Percentiles rank a stretch among this genome's conserved stretches.
Conservation (phyloP, 2,888 invertebrate genomes). For the Oscheius onirici region DNA sequence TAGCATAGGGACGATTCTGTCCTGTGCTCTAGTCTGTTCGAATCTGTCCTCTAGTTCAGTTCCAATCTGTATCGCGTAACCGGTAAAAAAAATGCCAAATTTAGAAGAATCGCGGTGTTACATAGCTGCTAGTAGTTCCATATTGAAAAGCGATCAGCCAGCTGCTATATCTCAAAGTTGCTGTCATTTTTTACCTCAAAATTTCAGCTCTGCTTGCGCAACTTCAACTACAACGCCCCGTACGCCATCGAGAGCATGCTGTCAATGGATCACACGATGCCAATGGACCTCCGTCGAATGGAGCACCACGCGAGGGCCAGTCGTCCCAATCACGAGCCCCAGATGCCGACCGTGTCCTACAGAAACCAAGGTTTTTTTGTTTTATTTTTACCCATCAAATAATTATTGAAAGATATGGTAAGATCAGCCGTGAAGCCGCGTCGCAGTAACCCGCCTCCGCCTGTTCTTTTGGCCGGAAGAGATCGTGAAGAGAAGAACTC, state of each 20-base stretch:
- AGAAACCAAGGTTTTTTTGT: constrained; percentile 17
- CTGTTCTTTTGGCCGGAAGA: neutral
- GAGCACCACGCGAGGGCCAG: neutral
- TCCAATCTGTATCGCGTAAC: too few species aligned
- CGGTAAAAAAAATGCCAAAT: too few species aligned
- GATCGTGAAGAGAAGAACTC: neutral
- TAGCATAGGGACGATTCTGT: too few species aligned
- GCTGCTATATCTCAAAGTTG: too few species aligned
- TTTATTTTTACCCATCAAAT: too few species aligned
- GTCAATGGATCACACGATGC: constrained; percentile 40
- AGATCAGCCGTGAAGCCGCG: neutral
- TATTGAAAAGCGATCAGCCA: too few species aligned
- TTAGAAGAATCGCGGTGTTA: too few species aligned
- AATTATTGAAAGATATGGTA: neutral
- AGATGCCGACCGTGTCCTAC: constrained; percentile 40
- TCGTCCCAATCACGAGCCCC: neutral
- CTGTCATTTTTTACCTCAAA: neutral
- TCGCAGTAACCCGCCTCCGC: neutral
- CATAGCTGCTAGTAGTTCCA: too few species aligned
- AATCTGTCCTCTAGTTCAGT: too few species aligned
- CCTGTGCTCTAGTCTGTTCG: too few species aligned
- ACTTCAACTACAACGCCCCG: constrained; percentile 54
- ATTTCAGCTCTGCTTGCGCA: constrained; percentile 55
- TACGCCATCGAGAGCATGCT: constrained; percentile 41
- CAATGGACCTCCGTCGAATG: constrained; percentile 42